Conservation (phyloP, 2,797 vertebrate genomes). For the Urocyon cinereoargenteus region DNA sequence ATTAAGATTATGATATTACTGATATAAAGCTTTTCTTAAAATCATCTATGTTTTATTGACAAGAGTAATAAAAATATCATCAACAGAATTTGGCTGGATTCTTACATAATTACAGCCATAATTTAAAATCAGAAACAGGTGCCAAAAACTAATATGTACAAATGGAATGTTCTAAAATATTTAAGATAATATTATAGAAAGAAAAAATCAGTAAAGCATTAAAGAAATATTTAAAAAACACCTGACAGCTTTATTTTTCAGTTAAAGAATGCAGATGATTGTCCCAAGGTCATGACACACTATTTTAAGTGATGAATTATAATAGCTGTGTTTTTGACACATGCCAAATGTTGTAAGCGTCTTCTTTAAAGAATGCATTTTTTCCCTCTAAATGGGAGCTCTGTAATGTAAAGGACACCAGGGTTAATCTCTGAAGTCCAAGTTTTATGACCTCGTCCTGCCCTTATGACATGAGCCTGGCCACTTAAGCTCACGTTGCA, state of each 20-base stretch:
- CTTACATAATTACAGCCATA: slow-evolving; percentile 25
- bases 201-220: not conserved
- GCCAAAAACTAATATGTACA: not conserved
- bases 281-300: not conserved
- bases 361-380: not conserved
- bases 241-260: slow-evolving; percentile 37
- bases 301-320: not conserved
- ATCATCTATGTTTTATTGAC: slow-evolving; percentile 61
- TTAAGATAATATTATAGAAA: not conserved
- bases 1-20: slow-evolving; percentile 52
- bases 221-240: not conserved
- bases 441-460: not conserved
- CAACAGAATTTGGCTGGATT: not conserved
- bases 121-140: not conserved
- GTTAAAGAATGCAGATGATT: not conserved
- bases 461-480: not conserved
- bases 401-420: not conserved
- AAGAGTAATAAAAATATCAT: not conserved
- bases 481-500: not conserved
- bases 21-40: slow-evolving; percentile 60
- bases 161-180: not conserved
- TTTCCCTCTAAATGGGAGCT: not conserved
- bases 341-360: not conserved
- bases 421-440: not conserved
- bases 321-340: not conserved